Percentiles rank a stretch among this genome's conserved stretches.
Conservation (phyloP, 2,113 vertebrate species). For the Brevimyrus niger region DNA sequence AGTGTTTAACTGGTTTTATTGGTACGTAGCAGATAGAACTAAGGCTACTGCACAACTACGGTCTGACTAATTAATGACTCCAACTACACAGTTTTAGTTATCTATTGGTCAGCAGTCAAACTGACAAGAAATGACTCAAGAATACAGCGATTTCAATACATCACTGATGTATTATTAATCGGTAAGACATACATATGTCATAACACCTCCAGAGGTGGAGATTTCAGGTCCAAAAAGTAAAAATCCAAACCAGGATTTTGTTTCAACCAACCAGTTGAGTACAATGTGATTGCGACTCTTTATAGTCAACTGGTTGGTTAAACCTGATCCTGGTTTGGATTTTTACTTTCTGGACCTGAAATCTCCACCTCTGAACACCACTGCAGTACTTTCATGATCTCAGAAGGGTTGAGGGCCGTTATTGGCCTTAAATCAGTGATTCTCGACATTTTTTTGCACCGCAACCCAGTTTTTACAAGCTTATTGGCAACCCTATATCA, state of each 20-base stretch:
- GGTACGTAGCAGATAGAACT: neutral
- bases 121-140: neutral
- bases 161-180: neutral
- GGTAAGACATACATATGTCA: neutral
- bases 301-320: too few species aligned
- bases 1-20: neutral
- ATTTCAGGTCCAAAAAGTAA: too few species aligned
- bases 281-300: too few species aligned
- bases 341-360: too few species aligned
- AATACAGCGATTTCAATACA: neutral
- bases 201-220: too few species aligned
- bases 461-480: too few species aligned
- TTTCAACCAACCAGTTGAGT: too few species aligned
- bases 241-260: too few species aligned
- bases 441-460: too few species aligned
- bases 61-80: neutral
- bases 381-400: neutral
- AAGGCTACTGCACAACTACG: neutral
- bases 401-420: neutral
- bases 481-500: too few species aligned
- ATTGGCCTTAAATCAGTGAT: neutral
- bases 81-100: neutral
- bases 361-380: too few species aligned
- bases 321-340: too few species aligned
- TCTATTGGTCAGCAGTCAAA: neutral